Percentiles rank a stretch among this genome's conserved stretches.
phyloP scores from a whole-genome alignment of 2,888 invertebrate genomes.

The Pachycephus smyrnensis region DNA sequence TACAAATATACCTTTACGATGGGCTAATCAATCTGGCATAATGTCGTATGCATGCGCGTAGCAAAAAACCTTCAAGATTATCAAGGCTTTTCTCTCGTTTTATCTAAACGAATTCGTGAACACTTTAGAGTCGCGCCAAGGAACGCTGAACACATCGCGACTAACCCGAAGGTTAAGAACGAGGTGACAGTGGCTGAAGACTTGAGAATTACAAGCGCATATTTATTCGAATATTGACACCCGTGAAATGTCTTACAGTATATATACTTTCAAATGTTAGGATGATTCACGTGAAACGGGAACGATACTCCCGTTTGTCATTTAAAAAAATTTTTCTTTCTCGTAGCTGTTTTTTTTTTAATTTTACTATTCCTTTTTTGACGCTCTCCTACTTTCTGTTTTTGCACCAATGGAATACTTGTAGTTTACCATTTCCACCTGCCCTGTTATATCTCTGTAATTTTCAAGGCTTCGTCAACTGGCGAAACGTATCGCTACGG shows the following conservation, averaged over 20 bases:
- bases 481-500: neutral
- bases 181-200: conserved; percentile 28
- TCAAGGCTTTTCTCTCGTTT: neutral
- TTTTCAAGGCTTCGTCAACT: conserved; percentile 42
- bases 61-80: conserved; percentile 15
- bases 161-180: neutral
- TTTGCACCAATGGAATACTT: neutral
- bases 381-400: neutral
- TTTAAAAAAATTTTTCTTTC: conserved; percentile 3
- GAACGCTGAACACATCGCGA: neutral
- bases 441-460: conserved; percentile 32
- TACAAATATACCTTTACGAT: conserved; percentile 34
- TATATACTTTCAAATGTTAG: conserved; percentile 53
- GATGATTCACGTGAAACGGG: conserved; percentile 27
- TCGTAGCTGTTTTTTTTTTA: neutral
- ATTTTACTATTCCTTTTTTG: conserved; percentile 5
- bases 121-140: neutral
- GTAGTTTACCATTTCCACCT: neutral
- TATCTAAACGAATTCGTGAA: neutral
- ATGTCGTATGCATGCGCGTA: conserved; percentile 3
- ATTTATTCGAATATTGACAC: conserved; percentile 53
- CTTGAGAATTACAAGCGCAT: conserved; percentile 51
- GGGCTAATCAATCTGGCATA: conserved; percentile 9
- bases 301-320: neutral
- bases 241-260: conserved; percentile 44